These are phyloP conservation scores for Drosophila fuyamai DNA, from an alignment of 1,140 invertebrate species.

Conservation along the genomic window DNA sequence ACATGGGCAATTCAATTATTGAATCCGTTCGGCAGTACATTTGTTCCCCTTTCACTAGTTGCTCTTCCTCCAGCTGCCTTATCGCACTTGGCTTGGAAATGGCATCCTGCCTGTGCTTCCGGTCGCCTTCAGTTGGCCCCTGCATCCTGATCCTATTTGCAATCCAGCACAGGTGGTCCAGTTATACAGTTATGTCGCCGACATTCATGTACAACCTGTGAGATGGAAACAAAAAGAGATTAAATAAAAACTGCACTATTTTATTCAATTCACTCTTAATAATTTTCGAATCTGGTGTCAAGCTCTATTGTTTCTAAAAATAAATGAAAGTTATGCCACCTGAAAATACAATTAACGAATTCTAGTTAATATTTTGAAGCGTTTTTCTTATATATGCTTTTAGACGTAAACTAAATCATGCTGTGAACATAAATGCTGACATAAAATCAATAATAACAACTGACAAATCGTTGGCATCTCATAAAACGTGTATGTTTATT, in stretches of 20 bases:
- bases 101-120: constrained; percentile 71
- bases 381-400: too few species aligned
- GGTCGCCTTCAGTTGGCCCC: constrained; percentile 36
- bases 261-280: constrained; percentile 1
- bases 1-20: constrained; percentile 73
- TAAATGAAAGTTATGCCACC: too few species aligned
- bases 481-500: neutral
- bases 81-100: constrained; percentile 54
- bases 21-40: constrained; percentile 27
- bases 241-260: constrained; percentile 5
- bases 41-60: constrained; percentile 23
- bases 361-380: too few species aligned
- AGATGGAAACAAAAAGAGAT: neutral
- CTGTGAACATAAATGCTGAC: too few species aligned
- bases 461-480: neutral
- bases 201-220: neutral
- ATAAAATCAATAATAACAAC: neutral
- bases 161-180: constrained; percentile 59
- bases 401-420: too few species aligned
- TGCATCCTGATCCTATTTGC: constrained; percentile 1
- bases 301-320: neutral
- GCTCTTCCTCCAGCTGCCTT: constrained; percentile 30
- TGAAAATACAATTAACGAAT: too few species aligned
- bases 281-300: neutral
- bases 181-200: constrained; percentile 34